These are phyloP conservation scores for Pangasius mekongensis DNA, from an alignment of 2,797 vertebrate species.

Conservation along the genomic window DNA sequence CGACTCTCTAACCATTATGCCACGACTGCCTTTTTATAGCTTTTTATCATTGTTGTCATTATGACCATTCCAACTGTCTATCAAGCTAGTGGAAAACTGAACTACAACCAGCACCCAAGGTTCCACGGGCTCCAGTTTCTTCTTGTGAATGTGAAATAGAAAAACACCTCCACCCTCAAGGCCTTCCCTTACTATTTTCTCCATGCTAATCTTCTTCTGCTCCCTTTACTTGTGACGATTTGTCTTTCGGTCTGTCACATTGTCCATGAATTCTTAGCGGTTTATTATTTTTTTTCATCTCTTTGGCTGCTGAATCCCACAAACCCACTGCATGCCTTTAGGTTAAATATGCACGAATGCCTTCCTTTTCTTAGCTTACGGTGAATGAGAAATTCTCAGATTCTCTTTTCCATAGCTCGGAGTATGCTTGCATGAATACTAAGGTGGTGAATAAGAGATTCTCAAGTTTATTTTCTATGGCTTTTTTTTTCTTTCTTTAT, in stretches of 20 bases:
- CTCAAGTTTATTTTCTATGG: not conserved
- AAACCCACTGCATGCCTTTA: slow-evolving; percentile 1
- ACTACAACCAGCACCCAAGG: not conserved
- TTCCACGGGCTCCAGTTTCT: not conserved
- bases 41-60: not conserved
- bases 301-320: not conserved
- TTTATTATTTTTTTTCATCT: not conserved
- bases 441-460: not conserved
- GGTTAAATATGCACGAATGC: slow-evolving; percentile 3
- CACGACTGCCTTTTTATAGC: not conserved
- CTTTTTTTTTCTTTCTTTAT: not conserved
- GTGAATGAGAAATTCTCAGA: slow-evolving; percentile 4
- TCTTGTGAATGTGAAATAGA: not conserved
- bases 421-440: slow-evolving; percentile 2
- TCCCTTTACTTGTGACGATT: not conserved
- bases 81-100: not conserved
- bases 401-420: not conserved
- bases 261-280: not conserved
- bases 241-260: not conserved
- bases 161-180: not conserved
- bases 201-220: not conserved
- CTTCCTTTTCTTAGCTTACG: not conserved
- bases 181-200: not conserved
- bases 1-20: too few relatives aligned
- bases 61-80: not conserved